Evolutionary conservation across 2,113 vertebrate species (phyloP).

Genomic region (Pangasianodon gigas): DNA sequence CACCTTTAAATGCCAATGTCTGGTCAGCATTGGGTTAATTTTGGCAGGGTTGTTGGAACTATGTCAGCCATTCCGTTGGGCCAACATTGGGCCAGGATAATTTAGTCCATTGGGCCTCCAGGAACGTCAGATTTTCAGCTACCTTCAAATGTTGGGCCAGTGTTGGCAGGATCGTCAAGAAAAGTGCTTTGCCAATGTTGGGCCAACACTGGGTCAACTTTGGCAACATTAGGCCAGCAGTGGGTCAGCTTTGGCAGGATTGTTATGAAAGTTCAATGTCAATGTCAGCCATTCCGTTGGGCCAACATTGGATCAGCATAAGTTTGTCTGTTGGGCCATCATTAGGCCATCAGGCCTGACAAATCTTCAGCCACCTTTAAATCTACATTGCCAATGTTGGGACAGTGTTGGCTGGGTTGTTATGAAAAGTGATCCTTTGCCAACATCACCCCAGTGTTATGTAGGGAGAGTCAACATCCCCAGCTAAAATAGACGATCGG

Average conservation of each 20-base stretch:
- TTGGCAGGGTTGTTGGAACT: neutral
- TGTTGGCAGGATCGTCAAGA: neutral
- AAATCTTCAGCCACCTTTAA: neutral
- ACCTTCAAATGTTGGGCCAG: neutral
- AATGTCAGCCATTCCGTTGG: neutral
- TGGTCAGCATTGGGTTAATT: neutral
- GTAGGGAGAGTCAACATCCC: neutral
- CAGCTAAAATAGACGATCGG: neutral
- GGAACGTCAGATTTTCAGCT: neutral
- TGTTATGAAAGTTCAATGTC: neutral
- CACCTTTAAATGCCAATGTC: neutral
- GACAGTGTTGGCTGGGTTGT: neutral
- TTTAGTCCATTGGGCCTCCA: neutral
- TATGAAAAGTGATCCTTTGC: neutral
- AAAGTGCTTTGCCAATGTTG: neutral
- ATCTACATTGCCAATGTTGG: too few relatives aligned
- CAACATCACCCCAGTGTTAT: neutral
- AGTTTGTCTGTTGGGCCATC: neutral
- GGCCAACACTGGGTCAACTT: neutral
- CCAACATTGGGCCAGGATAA: neutral
- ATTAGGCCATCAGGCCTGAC: neutral
- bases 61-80: neutral
- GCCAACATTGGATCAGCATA: neutral
- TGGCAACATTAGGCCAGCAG: neutral
- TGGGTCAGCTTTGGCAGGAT: neutral